Evolutionary conservation across 2,888 invertebrate genomes (phyloP).

Genomic region (Blastobasis lacticolella): DNA sequence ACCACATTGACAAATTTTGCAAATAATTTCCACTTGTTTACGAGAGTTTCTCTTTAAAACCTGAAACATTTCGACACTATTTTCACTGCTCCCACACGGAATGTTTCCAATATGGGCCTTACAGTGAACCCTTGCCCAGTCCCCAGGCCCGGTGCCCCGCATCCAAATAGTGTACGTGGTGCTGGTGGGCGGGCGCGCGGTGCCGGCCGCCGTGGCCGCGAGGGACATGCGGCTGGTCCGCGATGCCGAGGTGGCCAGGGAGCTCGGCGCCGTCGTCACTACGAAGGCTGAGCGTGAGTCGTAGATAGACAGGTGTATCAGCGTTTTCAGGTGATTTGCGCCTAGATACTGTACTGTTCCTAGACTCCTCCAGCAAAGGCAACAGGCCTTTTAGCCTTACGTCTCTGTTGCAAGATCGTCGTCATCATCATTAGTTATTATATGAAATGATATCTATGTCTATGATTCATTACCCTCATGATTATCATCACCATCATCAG

Average conservation of each 20-base stretch:
- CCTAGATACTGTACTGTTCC: too few relatives aligned
- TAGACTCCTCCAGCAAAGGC: too few relatives aligned
- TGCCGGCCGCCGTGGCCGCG: constrained; percentile 86
- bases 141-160: constrained; percentile 62
- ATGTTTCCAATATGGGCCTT: neutral
- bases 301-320: neutral
- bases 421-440: too few relatives aligned
- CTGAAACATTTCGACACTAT: neutral
- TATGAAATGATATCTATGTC: too few relatives aligned
- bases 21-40: neutral
- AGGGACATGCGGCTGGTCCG: constrained; percentile 88
- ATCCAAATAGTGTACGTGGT: constrained; percentile 86
- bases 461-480: too few relatives aligned
- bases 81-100: neutral
- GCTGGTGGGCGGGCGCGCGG: constrained; percentile 84
- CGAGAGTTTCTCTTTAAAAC: neutral
- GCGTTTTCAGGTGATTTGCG: neutral
- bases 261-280: constrained; percentile 83
- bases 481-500: too few relatives aligned
- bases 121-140: constrained; percentile 23
- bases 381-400: too few relatives aligned
- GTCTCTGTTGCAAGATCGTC: too few relatives aligned
- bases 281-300: constrained; percentile 90
- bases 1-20: too few relatives aligned
- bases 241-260: constrained; percentile 82